These are phyloP conservation scores for Hippocampus guttulatus DNA, from an alignment of 2,113 vertebrate genomes.

Conservation along the genomic window DNA sequence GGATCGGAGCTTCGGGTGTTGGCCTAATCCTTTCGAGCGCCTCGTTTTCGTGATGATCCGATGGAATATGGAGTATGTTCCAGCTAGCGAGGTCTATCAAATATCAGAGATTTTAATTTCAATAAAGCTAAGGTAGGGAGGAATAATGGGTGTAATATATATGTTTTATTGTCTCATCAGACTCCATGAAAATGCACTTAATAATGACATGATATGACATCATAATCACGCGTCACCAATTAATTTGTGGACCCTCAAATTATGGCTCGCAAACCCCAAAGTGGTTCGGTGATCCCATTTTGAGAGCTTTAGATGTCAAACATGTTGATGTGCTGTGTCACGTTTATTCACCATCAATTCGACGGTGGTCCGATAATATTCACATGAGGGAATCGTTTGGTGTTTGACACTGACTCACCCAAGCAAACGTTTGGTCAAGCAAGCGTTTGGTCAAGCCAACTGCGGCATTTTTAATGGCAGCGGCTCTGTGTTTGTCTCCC, in stretches of 20 bases:
- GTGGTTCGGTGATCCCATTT: background rate
- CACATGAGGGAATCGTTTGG: conserved; percentile 35
- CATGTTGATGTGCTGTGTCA: background rate
- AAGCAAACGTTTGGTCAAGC: conserved; percentile 7
- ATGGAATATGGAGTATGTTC: no score
- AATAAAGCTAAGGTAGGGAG: no score
- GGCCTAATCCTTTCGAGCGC: no score
- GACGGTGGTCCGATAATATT: conserved; percentile 55
- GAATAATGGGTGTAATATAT: no score
- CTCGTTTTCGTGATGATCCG: no score
- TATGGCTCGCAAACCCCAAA: background rate
- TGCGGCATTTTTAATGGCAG: conserved; percentile 52
- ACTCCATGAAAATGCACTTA: no score
- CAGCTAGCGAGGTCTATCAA: no score
- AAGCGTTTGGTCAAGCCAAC: conserved; percentile 65
- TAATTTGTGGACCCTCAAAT: background rate
- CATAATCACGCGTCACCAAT: no score
- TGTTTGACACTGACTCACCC: conserved; percentile 43
- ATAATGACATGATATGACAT: no score
- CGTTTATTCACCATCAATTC: conserved; percentile 35
- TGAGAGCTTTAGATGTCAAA: background rate
- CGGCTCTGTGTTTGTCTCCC: conserved; percentile 38
- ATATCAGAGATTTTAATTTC: no score
- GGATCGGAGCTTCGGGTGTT: no score
- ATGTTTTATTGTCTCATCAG: no score